A percentile compares a stretch with the other conserved stretches of the same genome.
phyloP scores from a whole-genome alignment of 2,888 invertebrate species.

The Eilema sororculum region DNA sequence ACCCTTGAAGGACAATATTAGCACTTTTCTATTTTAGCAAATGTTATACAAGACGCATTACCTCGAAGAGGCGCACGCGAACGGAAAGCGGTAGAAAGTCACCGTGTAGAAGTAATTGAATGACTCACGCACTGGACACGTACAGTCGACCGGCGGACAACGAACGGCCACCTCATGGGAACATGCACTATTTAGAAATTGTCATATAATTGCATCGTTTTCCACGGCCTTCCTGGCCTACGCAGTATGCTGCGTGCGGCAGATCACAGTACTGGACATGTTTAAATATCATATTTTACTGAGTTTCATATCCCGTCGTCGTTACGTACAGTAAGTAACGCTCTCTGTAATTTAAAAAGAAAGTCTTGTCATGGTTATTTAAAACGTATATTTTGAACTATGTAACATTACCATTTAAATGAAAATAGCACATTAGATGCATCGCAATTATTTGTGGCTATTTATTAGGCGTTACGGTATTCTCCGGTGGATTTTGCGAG shows the following conservation, averaged over 20 bases:
- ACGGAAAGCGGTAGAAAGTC: conserved; percentile 76
- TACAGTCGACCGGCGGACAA: conserved; percentile 35
- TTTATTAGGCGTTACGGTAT: background rate
- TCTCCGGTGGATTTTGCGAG: conserved; percentile 28
- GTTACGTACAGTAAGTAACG: conserved; percentile 22
- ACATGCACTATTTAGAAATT: conserved; percentile 68
- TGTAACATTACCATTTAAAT: conserved; percentile 18
- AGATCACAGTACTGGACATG: conserved; percentile 51
- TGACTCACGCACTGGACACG: conserved; percentile 74
- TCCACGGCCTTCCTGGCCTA: conserved; percentile 61
- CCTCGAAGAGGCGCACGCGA: conserved; percentile 67
- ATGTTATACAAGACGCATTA: conserved; percentile 74
- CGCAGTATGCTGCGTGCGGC: conserved; percentile 41
- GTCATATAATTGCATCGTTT: conserved; percentile 67
- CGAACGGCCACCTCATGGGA: conserved; percentile 48
- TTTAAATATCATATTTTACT: conserved; percentile 36
- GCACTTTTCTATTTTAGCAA: conserved; percentile 80
- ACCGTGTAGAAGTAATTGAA: conserved; percentile 60
- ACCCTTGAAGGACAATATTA: conserved; percentile 59
- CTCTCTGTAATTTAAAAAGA: conserved; percentile 24
- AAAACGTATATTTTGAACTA: conserved; percentile 12
- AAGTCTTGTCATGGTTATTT: conserved; percentile 20
- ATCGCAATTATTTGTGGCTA: conserved; percentile 11
- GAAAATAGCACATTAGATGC: conserved; percentile 26
- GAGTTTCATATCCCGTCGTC: conserved; percentile 57